Base-by-base conservation (phyloP, 2,797 vertebrate genomes). In the Chelon auratus region DNA sequence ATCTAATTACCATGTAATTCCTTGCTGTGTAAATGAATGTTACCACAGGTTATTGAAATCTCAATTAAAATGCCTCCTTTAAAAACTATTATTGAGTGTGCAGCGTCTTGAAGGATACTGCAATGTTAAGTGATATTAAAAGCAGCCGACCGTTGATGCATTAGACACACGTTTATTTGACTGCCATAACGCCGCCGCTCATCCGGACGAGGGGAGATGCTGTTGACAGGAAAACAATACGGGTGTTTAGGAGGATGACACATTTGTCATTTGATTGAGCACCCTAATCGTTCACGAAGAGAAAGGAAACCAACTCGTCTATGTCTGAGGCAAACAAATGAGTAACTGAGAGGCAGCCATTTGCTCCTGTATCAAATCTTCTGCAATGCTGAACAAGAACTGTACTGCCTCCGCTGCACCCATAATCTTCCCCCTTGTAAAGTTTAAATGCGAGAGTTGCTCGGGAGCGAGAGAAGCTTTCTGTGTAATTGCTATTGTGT, bases 41-140 rank as follows among this genome's bases (percentile, higher is more conserved):
- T 58, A 26, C 51, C 22, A 36, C 52, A 59, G 39, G 45, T 56
- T 72, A 17, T 51, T 69, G 47, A 43, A 72, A 78, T 69, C 50
- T 47, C 51, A 12, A 12, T 74, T 66, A 55, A 56, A 80, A 77
- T 15, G 11, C 50, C 42, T 15, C 15, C 36, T 48, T 62, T 30
- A 51, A 62, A 66, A 63, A 48, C 57, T 14, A 15, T 62, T 74
- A 77, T 71, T 33, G 51, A 73, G 42, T 43, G 36, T 62, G 51
- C 30, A 26, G 48, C 18, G 2, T 64, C 17, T 65, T 80, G 71
- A 89, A 89, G 82, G 87, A 69, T 72, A 73, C 30, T n/a, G 50
- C 89, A 91, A 81, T 72, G 84, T 86, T 88, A 87, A 90, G 81
- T 84, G 83, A 78, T 80, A 87, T 86, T 82, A 83, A 73, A 82